Percentiles rank a stretch among this genome's conserved stretches.
These are phyloP conservation scores for Rhamphomyia laevipes DNA, from an alignment of 2,888 invertebrate genomes.

Conservation along the genomic window DNA sequence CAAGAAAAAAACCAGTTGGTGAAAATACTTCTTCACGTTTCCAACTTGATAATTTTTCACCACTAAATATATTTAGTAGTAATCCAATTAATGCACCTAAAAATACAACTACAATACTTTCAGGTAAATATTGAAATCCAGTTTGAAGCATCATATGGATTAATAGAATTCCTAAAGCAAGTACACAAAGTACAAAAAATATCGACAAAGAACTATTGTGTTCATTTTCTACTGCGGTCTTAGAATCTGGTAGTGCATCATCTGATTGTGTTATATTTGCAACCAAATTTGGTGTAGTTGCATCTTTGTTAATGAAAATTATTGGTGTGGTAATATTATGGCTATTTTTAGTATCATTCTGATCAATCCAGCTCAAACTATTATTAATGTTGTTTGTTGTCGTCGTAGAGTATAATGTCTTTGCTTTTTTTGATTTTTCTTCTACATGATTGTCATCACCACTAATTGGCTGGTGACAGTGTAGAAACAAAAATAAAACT, in stretches of 20 bases:
- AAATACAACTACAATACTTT: slow-evolving; percentile 94
- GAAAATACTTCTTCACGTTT: slow-evolving; percentile 96
- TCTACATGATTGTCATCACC: no score
- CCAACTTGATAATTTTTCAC: slow-evolving; percentile 82
- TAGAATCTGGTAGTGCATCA: slow-evolving; percentile 67
- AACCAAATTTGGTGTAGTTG: neutral
- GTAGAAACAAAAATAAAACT: no score
- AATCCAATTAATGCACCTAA: slow-evolving; percentile 88
- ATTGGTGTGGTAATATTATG: neutral
- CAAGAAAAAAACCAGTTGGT: slow-evolving; percentile 94
- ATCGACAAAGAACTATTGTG: slow-evolving; percentile 95
- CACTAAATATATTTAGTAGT: slow-evolving; percentile 78
- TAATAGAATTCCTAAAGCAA: slow-evolving; percentile 85
- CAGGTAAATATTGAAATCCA: slow-evolving; percentile 92
- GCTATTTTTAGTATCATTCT: no score
- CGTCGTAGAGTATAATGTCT: no score
- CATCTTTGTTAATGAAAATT: neutral
- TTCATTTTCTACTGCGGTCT: slow-evolving; percentile 80
- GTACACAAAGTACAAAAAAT: slow-evolving; percentile 92
- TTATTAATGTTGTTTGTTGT: no score
- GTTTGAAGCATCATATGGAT: slow-evolving; percentile 93
- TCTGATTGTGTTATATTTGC: slow-evolving; percentile 12
- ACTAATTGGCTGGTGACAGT: no score
- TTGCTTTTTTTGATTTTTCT: no score
- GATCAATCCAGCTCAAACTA: no score